phyloP scores from a whole-genome alignment of 1,140 invertebrate species.

The Pollicipes pollicipes region DNA sequence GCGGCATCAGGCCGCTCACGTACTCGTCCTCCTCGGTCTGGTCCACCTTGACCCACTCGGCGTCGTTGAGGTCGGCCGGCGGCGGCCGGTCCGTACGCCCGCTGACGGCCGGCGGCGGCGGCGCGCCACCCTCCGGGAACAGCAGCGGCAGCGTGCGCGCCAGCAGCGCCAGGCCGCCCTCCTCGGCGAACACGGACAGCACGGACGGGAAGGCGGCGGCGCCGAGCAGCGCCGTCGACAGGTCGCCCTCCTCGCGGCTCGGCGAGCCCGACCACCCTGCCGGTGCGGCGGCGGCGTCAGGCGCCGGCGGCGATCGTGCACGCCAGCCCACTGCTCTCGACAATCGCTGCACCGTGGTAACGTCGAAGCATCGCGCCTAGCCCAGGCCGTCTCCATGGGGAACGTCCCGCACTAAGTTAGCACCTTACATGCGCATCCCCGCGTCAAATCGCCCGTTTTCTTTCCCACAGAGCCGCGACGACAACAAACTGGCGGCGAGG shows the following conservation, averaged over 20 bases:
- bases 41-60: constrained; percentile 9
- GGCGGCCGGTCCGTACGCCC: constrained; percentile 11
- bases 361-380: too few species aligned
- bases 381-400: too few species aligned
- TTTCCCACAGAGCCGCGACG: too few species aligned
- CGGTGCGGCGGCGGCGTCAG: constrained; percentile 26
- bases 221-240: constrained; percentile 10
- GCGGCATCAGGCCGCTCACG: constrained; percentile 14
- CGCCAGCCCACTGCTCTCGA: too few species aligned
- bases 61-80: constrained; percentile 15
- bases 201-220: constrained; percentile 37
- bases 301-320: too few species aligned
- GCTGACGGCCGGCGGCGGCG: constrained; percentile 11
- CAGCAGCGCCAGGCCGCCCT: constrained; percentile 67
- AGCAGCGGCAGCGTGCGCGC: constrained; percentile 68
- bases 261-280: constrained; percentile 36
- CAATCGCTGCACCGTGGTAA: too few species aligned
- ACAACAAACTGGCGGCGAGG: too few species aligned
- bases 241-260: constrained; percentile 15
- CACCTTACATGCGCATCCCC: too few species aligned
- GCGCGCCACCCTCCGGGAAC: constrained; percentile 44
- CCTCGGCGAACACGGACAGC: constrained; percentile 60
- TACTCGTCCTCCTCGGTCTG: constrained; percentile 12
- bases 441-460: too few species aligned
- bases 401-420: too few species aligned